Conservation (phyloP, 2,888 invertebrate species). For the Tuta absoluta region DNA sequence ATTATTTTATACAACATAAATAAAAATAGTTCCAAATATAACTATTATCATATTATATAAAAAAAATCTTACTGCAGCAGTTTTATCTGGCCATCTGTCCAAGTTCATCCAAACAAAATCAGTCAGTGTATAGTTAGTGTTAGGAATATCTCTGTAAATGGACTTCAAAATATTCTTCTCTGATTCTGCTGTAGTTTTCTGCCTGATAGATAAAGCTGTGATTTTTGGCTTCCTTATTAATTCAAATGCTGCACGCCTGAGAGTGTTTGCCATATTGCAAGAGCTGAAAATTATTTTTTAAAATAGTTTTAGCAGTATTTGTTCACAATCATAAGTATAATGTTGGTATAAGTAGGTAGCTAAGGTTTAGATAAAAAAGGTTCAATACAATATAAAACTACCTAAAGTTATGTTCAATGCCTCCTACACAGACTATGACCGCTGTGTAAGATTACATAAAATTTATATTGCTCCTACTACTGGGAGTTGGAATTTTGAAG, state of each 20-base stretch:
- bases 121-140: slow-evolving; percentile 76
- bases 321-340: no score
- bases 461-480: no score
- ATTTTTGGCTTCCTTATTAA: slow-evolving; percentile 40
- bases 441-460: no score
- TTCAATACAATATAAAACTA: no score
- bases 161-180: slow-evolving; percentile 68
- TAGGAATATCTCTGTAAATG: slow-evolving; percentile 68
- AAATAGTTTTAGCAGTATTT: not conserved
- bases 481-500: no score
- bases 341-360: no score
- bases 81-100: slow-evolving; percentile 85
- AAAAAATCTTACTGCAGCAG: slow-evolving; percentile 81
- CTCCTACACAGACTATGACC: no score
- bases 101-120: slow-evolving; percentile 84
- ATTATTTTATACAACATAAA: no score
- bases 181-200: slow-evolving; percentile 41
- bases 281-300: not conserved
- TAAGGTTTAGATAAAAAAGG: no score
- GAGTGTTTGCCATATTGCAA: slow-evolving; percentile 46
- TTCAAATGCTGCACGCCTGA: slow-evolving; percentile 45
- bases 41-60: not conserved
- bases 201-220: slow-evolving; percentile 38
- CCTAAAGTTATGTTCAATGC: no score
- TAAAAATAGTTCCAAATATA: no score